These are phyloP conservation scores for Schizotus pectinicornis DNA, from an alignment of 2,888 invertebrate species.

Conservation along the genomic window DNA sequence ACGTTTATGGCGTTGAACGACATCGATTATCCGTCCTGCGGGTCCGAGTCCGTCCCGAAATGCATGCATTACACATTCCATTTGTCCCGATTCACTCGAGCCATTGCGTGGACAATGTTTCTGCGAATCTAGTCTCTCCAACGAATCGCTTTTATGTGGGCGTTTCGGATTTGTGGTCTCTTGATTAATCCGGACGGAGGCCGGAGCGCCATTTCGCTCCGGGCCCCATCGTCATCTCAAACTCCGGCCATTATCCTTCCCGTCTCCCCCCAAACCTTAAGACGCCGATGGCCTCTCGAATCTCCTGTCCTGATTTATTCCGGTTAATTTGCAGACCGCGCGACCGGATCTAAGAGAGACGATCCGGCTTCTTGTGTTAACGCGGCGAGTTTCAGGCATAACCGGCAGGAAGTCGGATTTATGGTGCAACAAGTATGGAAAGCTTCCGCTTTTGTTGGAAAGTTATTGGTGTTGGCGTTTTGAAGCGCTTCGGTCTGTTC, in stretches of 20 bases:
- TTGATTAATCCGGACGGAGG: constrained; percentile 55
- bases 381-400: background rate
- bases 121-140: constrained; percentile 46
- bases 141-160: constrained; percentile 53
- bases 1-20: constrained; percentile 25
- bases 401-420: background rate
- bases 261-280: constrained; percentile 40
- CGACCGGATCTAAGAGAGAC: no score
- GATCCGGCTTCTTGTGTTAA: background rate
- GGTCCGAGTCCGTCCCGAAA: constrained; percentile 16
- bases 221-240: constrained; percentile 31
- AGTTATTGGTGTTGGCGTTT: no score
- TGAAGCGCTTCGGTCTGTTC: background rate
- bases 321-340: constrained; percentile 43
- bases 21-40: constrained; percentile 26
- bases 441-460: no score
- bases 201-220: constrained; percentile 43
- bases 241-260: constrained; percentile 43
- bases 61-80: constrained; percentile 46
- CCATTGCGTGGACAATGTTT: constrained; percentile 48
- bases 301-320: constrained; percentile 52
- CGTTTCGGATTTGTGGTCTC: constrained; percentile 56
- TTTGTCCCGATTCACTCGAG: constrained; percentile 40
- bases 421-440: constrained; percentile 1
- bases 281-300: constrained; percentile 49